Percentiles rank a stretch among this genome's conserved stretches.
These are phyloP conservation scores for Oncopodura yosiiana DNA, from an alignment of 1,140 invertebrate species.

Conservation along the genomic window DNA sequence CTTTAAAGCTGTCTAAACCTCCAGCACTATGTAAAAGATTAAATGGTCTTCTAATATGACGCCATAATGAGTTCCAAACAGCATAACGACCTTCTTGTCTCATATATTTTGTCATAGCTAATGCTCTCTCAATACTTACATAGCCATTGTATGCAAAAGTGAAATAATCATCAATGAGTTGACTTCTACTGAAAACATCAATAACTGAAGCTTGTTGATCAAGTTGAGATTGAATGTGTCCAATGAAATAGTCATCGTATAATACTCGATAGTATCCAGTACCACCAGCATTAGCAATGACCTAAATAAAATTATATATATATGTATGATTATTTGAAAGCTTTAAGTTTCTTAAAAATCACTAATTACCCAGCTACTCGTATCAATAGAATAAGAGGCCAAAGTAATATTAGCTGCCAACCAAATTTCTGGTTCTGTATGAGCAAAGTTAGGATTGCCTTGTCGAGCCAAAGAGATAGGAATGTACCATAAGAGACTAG, in stretches of 20 bases:
- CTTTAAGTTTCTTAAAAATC: too few species aligned
- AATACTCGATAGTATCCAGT: conserved; percentile 70
- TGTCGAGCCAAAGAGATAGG: conserved; percentile 21
- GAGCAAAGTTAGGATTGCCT: conserved; percentile 9
- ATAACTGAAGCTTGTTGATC: conserved; percentile 6
- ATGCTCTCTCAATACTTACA: conserved; percentile 14
- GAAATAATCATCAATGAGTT: conserved; percentile 31
- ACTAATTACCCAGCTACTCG: conserved; percentile 25
- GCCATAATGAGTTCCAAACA: conserved; percentile 22
- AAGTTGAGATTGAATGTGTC: conserved; percentile 12
- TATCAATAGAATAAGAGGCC: not conserved
- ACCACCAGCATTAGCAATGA: conserved; percentile 28
- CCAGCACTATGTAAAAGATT: conserved; percentile 3
- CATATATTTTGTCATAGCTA: conserved; percentile 13
- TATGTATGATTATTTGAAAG: too few species aligned
- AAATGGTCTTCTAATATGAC: conserved; percentile 8
- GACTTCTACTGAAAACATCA: conserved; percentile 14
- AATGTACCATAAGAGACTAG: conserved; percentile 24
- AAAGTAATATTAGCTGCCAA: conserved; percentile 14
- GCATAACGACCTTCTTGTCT: conserved; percentile 13
- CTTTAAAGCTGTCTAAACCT: not conserved
- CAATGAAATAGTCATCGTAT: conserved; percentile 51
- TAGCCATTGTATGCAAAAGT: conserved; percentile 15
- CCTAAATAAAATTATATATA: too few species aligned
- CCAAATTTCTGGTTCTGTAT: conserved; percentile 14